Conservation (phyloP, 2,113 vertebrate genomes). For the Chelonoidis abingdonii region DNA sequence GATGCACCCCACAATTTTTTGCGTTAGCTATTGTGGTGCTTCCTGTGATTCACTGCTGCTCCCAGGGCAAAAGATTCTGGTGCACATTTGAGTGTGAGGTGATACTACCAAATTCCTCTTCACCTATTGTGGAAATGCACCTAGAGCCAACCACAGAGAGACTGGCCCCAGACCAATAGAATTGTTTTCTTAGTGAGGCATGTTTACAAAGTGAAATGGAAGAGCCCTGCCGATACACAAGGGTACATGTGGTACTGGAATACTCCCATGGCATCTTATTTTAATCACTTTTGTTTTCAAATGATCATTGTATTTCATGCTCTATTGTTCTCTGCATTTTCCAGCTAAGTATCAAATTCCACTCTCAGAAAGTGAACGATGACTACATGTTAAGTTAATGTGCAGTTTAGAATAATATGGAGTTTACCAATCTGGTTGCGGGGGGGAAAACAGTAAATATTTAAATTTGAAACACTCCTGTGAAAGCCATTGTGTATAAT, state of each 20-base stretch:
- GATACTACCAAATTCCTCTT: not conserved
- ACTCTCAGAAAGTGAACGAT: not conserved
- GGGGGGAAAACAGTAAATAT: not conserved
- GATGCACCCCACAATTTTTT: not conserved
- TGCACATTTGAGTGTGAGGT: not conserved
- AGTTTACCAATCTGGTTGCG: not conserved
- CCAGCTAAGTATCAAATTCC: not conserved
- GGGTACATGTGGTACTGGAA: not conserved
- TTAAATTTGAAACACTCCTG: not conserved
- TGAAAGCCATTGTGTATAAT: not conserved
- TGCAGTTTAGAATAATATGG: not conserved
- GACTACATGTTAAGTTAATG: not conserved
- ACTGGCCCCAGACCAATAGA: not conserved
- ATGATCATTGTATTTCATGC: not conserved
- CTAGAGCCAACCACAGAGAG: not conserved
- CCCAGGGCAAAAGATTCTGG: not conserved
- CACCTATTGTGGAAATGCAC: not conserved
- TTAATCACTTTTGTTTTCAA: not conserved
- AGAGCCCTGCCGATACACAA: not conserved
- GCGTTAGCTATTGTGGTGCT: not conserved
- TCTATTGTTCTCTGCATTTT: not conserved
- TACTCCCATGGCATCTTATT: not conserved
- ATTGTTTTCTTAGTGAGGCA: not conserved
- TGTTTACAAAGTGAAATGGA: not conserved
- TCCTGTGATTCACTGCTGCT: not conserved